Evolutionary conservation across 2,113 vertebrate genomes (phyloP), one percentile per base, ranked within the genome.

Genomic region (Lasiurus borealis): DNA sequence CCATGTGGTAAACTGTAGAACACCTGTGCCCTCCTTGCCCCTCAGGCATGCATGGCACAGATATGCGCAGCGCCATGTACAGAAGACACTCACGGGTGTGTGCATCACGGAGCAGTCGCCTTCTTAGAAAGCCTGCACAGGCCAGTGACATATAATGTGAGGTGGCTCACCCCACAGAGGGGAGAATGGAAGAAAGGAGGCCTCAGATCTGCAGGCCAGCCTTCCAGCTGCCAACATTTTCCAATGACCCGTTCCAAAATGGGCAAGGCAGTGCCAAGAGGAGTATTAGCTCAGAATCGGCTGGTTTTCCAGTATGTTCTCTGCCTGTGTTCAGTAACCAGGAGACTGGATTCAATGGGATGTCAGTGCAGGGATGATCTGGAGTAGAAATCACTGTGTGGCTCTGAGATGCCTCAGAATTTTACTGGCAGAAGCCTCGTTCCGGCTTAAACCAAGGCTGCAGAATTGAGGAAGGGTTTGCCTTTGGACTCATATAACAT

Each of bases 211-310:
- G 6, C 0, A 76, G 50, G n/a, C 69, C 44, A 83, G 40, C 64
- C 76, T 91, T 71, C 36, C 19, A 46, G 50, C 48, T 97, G 91
- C 96, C 91, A 89, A 71, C 48, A 80, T 85, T 75, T 95, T 85
- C 34, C 2, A 40, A 89, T 21, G 23, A 94, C 80, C 10, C 11
- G 2, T 34, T 87, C 66, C 93, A 76, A 94, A 95, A 66, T 16
- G 34, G 27, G 6, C 18, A 57, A 83, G 40, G 71, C n/a, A 68
- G 23, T 54, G 25, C 91, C 88, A 94, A 73, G 40, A 34, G 82
- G 50, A 71, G 75, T 44, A 31, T 95, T 64, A 80, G 8, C 25
- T 46, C 36, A 76, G 80, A 95, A 54, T 46, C 75, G 87, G 52
- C 46, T 78, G 54, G 12, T 64, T 52, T 83, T 71, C 50, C 66